Base-by-base conservation (phyloP, 2,113 vertebrate species). In the Percina caprodes region DNA sequence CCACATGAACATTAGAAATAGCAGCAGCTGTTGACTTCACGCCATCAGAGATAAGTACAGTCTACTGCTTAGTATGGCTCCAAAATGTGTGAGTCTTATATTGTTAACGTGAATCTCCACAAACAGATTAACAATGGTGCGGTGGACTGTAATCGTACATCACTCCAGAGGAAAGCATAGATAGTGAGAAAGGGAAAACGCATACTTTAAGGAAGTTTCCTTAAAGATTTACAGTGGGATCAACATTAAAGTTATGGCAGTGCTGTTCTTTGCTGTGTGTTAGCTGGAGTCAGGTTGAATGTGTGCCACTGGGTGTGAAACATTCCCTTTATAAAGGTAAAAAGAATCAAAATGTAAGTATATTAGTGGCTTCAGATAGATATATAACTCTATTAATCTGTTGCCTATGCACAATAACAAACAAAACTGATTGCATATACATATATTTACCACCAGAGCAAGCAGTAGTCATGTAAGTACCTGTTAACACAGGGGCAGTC, bases 21-120 rank as follows among this genome's bases (percentile, higher is more conserved):
- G 75, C 59, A 79, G 74, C 90, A 93, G 91, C 87, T 92, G 89
- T 77, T 84, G 74, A 58, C 67, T 87, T 79, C 48, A 80, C 24
- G 72, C 73, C 58, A 35, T 65, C 65, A 60, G 14, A 80, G 59
- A 85, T 78, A 70, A 69, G 79, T 59, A 60, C 51, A 77, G 58
- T 61, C 52, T 52, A 45, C 73, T 69, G 66, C 68, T 78, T 63
- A 52, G 11, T 33, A 5, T 42, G n/a, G 68, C 56, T 76, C 63
- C 30, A 58, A 21, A 59, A 48, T 54, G 60, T 76, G 18, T 46
- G 14, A 68, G 56, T 33, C 19, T 76, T 13, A 33, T 45, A 26
- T 7, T 68, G 46, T 66, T 56, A 33, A 62, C 65, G 10, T 74
- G 65, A 75, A 69, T 55, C 11, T 49, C 48, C n/a, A 69, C 14